Evolutionary conservation across 2,113 vertebrate genomes (phyloP).

Genomic region (Podarcis muralis): DNA sequence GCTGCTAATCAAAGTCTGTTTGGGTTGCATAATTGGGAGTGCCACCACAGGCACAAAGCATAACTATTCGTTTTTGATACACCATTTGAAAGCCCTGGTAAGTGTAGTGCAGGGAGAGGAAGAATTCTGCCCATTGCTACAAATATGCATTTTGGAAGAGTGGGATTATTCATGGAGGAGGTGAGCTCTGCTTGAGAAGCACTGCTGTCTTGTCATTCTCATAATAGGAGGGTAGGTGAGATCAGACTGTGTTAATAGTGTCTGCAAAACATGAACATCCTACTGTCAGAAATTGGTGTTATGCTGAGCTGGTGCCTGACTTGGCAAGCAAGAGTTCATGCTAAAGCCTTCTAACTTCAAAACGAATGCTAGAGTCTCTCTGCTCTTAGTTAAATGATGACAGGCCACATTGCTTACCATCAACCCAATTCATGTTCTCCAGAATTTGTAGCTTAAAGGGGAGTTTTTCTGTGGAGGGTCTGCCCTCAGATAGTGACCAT

Average conservation of each 20-base stretch:
- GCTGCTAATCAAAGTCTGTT: background rate
- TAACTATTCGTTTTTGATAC: background rate
- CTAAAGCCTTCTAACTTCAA: background rate
- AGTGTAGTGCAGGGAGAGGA: background rate
- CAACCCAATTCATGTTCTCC: background rate
- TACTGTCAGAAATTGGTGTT: background rate
- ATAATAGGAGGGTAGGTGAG: background rate
- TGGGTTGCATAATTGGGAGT: background rate
- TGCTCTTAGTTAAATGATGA: background rate
- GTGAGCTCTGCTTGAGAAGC: conserved; percentile 18
- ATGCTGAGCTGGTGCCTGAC: background rate
- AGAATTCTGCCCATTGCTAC: background rate
- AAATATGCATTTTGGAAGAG: background rate
- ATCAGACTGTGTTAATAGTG: background rate
- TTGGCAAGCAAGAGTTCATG: background rate
- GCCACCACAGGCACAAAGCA: background rate
- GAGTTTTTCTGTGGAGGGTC: background rate
- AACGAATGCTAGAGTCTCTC: background rate
- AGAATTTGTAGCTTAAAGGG: background rate
- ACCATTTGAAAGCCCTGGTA: too few relatives aligned
- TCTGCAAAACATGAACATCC: background rate
- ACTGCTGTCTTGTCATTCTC: background rate
- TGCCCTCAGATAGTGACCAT: background rate
- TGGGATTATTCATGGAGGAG: background rate
- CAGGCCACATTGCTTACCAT: background rate